Conservation (phyloP, 2,113 vertebrate genomes). For the Ochotona curzoniae region DNA sequence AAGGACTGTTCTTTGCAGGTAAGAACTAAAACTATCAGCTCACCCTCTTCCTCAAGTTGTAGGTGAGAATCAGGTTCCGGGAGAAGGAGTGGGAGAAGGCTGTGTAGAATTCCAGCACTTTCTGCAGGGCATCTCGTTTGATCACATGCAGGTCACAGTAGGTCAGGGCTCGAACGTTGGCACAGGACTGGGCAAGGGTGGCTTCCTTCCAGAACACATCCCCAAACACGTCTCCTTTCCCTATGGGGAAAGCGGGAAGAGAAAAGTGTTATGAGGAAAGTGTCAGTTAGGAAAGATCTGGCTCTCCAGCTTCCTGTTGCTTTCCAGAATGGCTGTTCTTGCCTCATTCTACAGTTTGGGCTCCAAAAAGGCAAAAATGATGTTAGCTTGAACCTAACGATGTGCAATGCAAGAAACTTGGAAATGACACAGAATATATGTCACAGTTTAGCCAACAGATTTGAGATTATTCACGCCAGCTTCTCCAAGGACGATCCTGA, state of each 20-base stretch:
- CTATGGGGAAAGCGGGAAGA: constrained; percentile 80
- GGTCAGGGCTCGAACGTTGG: constrained; percentile 96
- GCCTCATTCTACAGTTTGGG: background rate
- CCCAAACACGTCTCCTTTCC: constrained; percentile 98
- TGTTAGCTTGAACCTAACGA: background rate
- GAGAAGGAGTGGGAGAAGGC: constrained; percentile 97
- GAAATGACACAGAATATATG: background rate
- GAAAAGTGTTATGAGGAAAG: constrained; percentile 2
- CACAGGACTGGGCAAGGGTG: constrained; percentile 95
- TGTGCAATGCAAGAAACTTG: background rate
- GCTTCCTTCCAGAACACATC: constrained; percentile 98
- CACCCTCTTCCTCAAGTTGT: constrained; percentile 97
- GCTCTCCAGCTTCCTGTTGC: background rate
- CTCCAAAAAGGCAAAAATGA: background rate
- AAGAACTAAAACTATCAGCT: constrained; percentile 69
- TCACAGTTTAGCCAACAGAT: background rate
- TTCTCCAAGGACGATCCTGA: background rate
- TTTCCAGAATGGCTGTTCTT: background rate
- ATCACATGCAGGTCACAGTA: constrained; percentile 98
- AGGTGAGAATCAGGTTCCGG: constrained; percentile 95
- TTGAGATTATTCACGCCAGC: background rate
- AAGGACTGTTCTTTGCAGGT: background rate
- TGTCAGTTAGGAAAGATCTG: background rate
- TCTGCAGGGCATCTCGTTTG: constrained; percentile 96
- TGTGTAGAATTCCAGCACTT: constrained; percentile 96